Conservation (phyloP, 2,888 invertebrate genomes). For the Harpalus rufipes region DNA sequence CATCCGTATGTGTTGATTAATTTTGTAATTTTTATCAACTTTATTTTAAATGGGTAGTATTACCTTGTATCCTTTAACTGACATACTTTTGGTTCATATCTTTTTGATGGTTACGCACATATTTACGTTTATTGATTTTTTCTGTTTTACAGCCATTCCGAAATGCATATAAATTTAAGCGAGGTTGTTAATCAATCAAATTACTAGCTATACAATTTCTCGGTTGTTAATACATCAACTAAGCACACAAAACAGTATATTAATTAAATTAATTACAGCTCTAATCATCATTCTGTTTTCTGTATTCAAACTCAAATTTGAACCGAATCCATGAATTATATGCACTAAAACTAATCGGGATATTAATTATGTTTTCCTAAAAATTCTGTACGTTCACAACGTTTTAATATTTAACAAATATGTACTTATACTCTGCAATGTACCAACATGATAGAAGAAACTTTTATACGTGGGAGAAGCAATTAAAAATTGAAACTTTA, state of each 20-base stretch:
- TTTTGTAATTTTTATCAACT: constrained; percentile 25
- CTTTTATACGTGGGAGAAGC: neutral
- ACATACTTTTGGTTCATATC: constrained; percentile 56
- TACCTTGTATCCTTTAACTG: constrained; percentile 53
- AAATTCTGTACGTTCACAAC: neutral
- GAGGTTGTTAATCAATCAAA: constrained; percentile 38
- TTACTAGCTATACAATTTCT: constrained; percentile 34
- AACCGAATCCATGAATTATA: neutral
- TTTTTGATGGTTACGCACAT: constrained; percentile 55
- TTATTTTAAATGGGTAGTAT: constrained; percentile 38
- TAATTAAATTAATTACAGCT: constrained; percentile 46
- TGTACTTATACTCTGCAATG: neutral
- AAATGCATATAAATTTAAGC: constrained; percentile 34
- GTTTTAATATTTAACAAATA: neutral
- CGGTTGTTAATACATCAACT: constrained; percentile 33
- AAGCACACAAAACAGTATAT: constrained; percentile 39
- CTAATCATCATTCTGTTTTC: neutral
- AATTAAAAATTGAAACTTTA: neutral
- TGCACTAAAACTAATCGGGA: neutral
- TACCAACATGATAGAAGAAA: neutral
- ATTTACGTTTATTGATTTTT: constrained; percentile 32
- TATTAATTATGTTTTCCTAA: neutral
- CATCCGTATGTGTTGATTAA: constrained; percentile 10
- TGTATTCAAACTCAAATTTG: neutral
- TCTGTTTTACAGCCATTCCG: constrained; percentile 15